Base-by-base conservation (phyloP, 2,888 invertebrate species). In the Drosophila koepferae region DNA sequence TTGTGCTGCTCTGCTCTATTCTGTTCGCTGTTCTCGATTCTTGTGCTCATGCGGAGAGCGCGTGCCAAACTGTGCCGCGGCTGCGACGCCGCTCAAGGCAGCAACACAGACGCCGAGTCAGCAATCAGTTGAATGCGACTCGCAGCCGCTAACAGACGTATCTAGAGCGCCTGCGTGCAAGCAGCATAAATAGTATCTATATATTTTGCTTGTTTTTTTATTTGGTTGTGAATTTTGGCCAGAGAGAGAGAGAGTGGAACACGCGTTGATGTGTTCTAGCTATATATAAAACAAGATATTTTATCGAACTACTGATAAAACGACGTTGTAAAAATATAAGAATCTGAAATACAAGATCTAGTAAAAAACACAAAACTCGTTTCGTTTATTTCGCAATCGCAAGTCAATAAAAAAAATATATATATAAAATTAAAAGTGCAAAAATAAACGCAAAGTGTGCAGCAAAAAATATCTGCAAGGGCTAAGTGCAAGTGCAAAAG, bases 91-190 rank as follows among this genome's bases (percentile, higher is more conserved):
- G 64, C 64, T 67, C 63, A 46, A 82, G 70, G 72, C 79, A 72
- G 41, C 46, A 49, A 43, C 49, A n/a, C 66, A 59, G 70, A 63
- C 64, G 41, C 59, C 58, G 36, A 56, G 58, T 36, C 56, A 67
- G 64, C 69, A 66, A 48, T 91, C 81, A 91, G 86, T 88, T 81
- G 75, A 74, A 80, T 77, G 80, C 76, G 84, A 91, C 67, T 67
- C 82, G 81, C 76, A 79, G 82, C 74, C 67, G 63, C 62, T 81
- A 56, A 51, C 82, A 63, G 91, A 85, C 90, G 91, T 82, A 40
- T 44, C 16, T 23, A 43, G 48, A 66, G 77, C 82, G 82, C 85
- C 85, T 89, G 84, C 84, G 84, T 82, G 70, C 44, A 59, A 68
- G 44, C 28, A 43, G 34, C 20, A 41, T 10, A 16, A 20, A 34